A percentile compares a stretch with the other conserved stretches of the same genome.
Conservation (phyloP, 2,888 invertebrate species). For the Drosophila gaucha region DNA sequence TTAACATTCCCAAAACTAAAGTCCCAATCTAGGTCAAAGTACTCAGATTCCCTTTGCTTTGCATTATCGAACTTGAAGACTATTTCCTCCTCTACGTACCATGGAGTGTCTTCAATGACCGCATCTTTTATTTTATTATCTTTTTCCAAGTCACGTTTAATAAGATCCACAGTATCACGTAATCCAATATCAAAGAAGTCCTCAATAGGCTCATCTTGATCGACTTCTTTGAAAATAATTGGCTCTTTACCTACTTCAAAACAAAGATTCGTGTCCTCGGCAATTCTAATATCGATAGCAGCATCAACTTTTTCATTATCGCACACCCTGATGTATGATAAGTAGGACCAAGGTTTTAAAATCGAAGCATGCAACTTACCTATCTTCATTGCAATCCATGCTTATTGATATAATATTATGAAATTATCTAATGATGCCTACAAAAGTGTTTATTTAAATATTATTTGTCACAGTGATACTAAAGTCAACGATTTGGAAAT, state of each 20-base stretch:
- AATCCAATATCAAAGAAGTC: background rate
- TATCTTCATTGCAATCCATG: conserved; percentile 8
- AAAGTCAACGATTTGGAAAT: conserved; percentile 14
- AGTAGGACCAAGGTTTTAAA: background rate
- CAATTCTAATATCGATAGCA: background rate
- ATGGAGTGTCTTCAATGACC: conserved; percentile 5
- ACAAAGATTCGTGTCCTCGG: background rate
- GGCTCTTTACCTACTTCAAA: background rate
- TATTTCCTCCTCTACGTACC: conserved; percentile 27
- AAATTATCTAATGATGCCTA: background rate
- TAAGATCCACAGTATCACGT: background rate
- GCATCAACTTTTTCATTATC: background rate
- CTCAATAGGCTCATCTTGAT: background rate
- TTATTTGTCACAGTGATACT: background rate
- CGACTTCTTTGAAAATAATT: background rate
- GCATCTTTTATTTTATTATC: background rate
- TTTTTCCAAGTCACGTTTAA: background rate
- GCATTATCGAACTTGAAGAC: conserved; percentile 3
- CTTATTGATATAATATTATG: background rate
- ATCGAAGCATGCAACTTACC: conserved; percentile 1
- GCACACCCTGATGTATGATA: background rate
- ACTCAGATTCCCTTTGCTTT: conserved; percentile 25
- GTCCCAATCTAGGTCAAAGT: conserved; percentile 14
- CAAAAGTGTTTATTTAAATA: background rate
- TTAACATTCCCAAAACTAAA: conserved; percentile 10